phyloP scores from a whole-genome alignment of 2,797 vertebrate genomes.

The Chelmon rostratus region DNA sequence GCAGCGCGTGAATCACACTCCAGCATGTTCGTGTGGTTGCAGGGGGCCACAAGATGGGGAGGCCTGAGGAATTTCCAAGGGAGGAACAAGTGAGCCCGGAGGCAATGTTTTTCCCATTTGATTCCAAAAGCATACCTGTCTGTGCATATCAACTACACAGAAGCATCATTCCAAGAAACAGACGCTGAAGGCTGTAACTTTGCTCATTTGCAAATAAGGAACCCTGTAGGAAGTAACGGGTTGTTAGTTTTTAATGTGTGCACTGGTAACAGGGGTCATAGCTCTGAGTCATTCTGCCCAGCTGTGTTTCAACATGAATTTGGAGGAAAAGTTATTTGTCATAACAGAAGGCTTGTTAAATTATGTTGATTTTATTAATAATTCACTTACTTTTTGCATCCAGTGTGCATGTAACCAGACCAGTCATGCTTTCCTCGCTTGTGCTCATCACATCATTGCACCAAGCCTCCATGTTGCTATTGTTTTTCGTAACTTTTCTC shows the following conservation, averaged over 20 bases:
- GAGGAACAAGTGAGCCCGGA: conserved; percentile 74
- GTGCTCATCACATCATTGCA: neutral
- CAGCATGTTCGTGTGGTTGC: conserved; percentile 52
- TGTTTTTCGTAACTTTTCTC: conserved; percentile 3
- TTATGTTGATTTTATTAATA: conserved; percentile 6
- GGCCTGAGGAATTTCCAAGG: conserved; percentile 81
- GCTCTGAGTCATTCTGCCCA: neutral
- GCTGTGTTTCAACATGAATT: neutral
- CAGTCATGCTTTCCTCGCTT: neutral
- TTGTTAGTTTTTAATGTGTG: conserved; percentile 28
- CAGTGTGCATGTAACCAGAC: neutral
- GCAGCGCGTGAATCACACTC: conserved; percentile 58
- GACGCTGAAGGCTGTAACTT: conserved; percentile 20
- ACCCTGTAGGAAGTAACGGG: conserved; percentile 23
- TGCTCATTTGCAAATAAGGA: conserved; percentile 32
- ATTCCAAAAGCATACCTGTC: conserved; percentile 76
- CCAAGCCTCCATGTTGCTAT: neutral
- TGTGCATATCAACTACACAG: conserved; percentile 68
- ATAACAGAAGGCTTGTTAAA: neutral
- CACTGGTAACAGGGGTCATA: neutral
- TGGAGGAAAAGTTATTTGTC: conserved; percentile 3
- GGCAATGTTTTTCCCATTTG: conserved; percentile 72
- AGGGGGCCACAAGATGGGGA: conserved; percentile 50
- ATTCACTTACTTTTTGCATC: conserved; percentile 5
- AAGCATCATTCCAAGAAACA: conserved; percentile 48